Percentiles rank a stretch among this genome's conserved stretches.
Conservation (phyloP, 2,113 vertebrate species). For the Steatornis caripensis region DNA sequence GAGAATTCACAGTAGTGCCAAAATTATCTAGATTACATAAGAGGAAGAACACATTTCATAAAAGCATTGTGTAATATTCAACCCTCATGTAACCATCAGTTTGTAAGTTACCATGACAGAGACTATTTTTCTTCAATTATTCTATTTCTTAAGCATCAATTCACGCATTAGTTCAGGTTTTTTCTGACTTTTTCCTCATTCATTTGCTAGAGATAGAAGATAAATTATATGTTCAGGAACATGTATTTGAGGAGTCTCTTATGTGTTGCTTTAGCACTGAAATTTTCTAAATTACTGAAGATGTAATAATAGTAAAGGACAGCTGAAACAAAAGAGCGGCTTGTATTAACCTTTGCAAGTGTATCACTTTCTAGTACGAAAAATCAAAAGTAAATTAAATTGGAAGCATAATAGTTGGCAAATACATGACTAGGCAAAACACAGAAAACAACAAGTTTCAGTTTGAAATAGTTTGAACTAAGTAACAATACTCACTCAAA, state of each 20-base stretch:
- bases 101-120: not conserved
- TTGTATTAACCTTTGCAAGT: not conserved
- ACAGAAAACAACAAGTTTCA: not conserved
- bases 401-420: not conserved
- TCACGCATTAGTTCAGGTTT: not conserved
- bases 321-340: not conserved
- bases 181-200: not conserved
- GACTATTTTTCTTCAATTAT: not conserved
- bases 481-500: not conserved
- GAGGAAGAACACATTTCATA: not conserved
- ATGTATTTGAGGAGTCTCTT: not conserved
- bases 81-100: not conserved
- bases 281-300: not conserved
- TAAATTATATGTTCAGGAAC: not conserved
- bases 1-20: conserved; percentile 1
- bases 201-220: not conserved
- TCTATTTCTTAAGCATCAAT: not conserved
- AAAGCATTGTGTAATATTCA: conserved; percentile 17
- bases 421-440: not conserved
- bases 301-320: not conserved
- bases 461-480: not conserved
- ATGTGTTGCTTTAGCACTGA: not conserved
- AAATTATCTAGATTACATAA: conserved; percentile 45
- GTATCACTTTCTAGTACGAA: not conserved
- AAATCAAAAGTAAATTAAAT: not conserved